phyloP scores from a whole-genome alignment of 2,797 vertebrate species.

The Gallinago nigripennis region DNA sequence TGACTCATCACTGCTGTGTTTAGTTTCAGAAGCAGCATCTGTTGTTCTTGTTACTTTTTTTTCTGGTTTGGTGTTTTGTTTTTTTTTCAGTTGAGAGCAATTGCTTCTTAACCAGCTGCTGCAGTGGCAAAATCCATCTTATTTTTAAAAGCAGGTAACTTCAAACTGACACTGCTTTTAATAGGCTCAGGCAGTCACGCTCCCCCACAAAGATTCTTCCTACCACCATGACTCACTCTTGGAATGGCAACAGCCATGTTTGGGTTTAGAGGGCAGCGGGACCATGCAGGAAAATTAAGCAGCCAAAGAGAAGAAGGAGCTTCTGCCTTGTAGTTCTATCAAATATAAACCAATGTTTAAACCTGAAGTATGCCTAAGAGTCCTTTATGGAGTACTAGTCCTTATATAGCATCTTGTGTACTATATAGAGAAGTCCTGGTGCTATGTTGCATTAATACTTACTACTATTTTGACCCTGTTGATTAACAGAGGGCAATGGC shows the following conservation, averaged over 20 bases:
- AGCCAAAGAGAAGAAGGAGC: neutral
- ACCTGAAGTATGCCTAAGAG: neutral
- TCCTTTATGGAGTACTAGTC: neutral
- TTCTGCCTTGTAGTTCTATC: neutral
- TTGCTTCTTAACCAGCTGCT: neutral
- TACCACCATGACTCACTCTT: neutral
- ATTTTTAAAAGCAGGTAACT: neutral
- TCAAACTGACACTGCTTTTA: neutral
- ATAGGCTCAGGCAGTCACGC: neutral
- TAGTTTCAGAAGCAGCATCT: neutral
- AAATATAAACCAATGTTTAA: neutral
- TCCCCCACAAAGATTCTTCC: neutral
- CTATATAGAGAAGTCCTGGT: neutral
- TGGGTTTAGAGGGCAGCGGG: neutral
- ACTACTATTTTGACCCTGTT: neutral
- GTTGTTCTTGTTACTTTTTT: neutral
- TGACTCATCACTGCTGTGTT: neutral
- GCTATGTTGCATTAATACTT: fast-evolving
- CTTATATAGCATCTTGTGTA: neutral
- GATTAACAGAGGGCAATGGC: neutral
- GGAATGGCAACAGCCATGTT: neutral
- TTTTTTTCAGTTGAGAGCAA: neutral
- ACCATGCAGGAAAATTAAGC: neutral
- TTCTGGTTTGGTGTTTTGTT: too few relatives aligned
- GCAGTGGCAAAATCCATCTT: neutral